Evolutionary conservation across 2,888 invertebrate species (phyloP).

Genomic region (Trissolcus japonicus): DNA sequence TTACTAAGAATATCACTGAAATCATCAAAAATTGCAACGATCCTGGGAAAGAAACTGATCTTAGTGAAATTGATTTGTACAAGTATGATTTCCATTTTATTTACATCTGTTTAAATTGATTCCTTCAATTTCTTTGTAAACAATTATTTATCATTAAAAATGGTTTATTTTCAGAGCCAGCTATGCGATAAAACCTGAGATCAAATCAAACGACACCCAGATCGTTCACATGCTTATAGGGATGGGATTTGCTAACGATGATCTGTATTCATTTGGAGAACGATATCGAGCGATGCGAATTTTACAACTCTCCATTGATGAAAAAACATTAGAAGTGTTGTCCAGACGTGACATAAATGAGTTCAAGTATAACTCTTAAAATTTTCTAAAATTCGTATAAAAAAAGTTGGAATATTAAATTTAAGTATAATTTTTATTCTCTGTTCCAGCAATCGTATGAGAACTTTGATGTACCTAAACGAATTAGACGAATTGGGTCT

Average conservation of each 20-base stretch:
- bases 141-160: too few species aligned
- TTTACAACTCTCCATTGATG: constrained; percentile 67
- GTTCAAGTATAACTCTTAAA: constrained; percentile 62
- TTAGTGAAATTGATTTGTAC: constrained; percentile 65
- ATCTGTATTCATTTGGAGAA: constrained; percentile 63
- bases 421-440: neutral
- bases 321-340: constrained; percentile 65
- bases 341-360: constrained; percentile 65
- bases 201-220: constrained; percentile 60
- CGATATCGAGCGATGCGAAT: constrained; percentile 72
- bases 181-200: constrained; percentile 70
- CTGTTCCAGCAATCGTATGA: constrained; percentile 67
- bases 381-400: neutral
- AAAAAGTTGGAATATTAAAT: constrained; percentile 4
- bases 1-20: constrained; percentile 62
- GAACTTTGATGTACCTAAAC: constrained; percentile 68
- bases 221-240: constrained; percentile 69
- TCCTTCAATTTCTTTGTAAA: too few species aligned
- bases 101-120: neutral
- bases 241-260: constrained; percentile 65
- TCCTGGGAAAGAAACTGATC: constrained; percentile 41
- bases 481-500: constrained; percentile 72
- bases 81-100: constrained; percentile 55
- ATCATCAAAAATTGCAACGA: constrained; percentile 14
- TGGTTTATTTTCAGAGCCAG: constrained; percentile 73